Base-by-base conservation (phyloP, 1,140 invertebrate species). In the Protaetia brevitarsis region DNA sequence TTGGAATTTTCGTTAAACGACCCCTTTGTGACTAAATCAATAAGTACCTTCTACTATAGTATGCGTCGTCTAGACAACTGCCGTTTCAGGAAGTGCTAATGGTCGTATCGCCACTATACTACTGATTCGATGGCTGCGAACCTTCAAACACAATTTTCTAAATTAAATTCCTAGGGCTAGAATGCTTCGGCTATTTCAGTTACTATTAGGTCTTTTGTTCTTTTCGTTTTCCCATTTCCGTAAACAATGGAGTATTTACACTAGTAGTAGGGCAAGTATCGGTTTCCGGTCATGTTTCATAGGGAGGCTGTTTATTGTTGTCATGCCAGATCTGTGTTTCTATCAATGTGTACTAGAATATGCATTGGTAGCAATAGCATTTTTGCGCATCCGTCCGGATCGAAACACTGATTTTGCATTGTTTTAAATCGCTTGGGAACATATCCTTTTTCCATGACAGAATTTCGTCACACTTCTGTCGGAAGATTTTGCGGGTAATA, bases 161-260 rank as follows among this genome's bases (percentile, higher is more conserved):
- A 51, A 51, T 51, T 51, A 51, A 51, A 51, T 51, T 51, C 41
- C 41, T 51, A 23, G 21, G 19, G 41, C 5, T 51, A 23, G 11
- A 19, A 13, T n/a, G n/a, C n/a, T n/a, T 8, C 19, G 19, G 41
- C 16, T 51, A 51, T 51, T 51, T 51, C 41, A 51, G 26, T 23
- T 51, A 51, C 41, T 51, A 51, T 51, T 23, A 19, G 41, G 26
- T 19, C 41, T 51, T 51, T 51, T 51, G 19, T 51, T 8, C 19
- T 51, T 51, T 51, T 21, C 41, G 21, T 51, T 4, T 23, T 19
- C 41, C 19, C 11, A 51, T 51, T 51, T 51, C 41, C 41, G 41
- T 51, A 51, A 51, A 51, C 41, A 51, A 21, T 51, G 41, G 41
- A 51, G 26, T 51, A 51, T 51, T 51, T 51, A 51, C 41, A 51